Percentiles rank a stretch among this genome's conserved stretches.
Evolutionary conservation across 2,888 invertebrate species (phyloP).

Genomic region (Cancer borealis): DNA sequence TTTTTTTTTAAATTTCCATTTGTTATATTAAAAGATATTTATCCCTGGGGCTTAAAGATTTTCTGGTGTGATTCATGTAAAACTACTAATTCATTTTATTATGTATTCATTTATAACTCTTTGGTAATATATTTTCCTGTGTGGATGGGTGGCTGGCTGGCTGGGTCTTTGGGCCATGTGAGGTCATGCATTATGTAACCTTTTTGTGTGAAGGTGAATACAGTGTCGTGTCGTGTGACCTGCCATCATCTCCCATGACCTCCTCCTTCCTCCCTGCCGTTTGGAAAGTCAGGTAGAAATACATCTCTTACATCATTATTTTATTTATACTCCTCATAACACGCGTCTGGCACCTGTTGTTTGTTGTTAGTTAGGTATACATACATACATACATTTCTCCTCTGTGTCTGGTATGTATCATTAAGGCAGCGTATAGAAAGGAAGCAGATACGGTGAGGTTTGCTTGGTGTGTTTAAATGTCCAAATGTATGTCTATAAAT

Average conservation of each 20-base stretch:
- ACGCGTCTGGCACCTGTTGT: background rate
- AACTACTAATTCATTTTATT: no score
- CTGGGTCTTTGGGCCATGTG: background rate
- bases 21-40: no score
- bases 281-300: background rate
- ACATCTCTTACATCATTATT: background rate
- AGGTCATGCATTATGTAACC: background rate
- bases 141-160: background rate
- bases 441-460: background rate
- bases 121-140: background rate
- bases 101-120: no score
- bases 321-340: background rate
- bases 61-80: no score
- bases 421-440: background rate
- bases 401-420: background rate
- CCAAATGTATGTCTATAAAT: background rate
- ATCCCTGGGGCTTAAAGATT: no score
- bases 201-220: background rate
- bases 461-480: background rate
- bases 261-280: background rate
- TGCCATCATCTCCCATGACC: background rate
- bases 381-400: background rate
- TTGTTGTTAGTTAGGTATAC: background rate
- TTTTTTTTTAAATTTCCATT: no score
- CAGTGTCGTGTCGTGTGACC: background rate